These are phyloP conservation scores for Heteronetta atricapilla DNA, from an alignment of 2,113 vertebrate species.

Conservation along the genomic window DNA sequence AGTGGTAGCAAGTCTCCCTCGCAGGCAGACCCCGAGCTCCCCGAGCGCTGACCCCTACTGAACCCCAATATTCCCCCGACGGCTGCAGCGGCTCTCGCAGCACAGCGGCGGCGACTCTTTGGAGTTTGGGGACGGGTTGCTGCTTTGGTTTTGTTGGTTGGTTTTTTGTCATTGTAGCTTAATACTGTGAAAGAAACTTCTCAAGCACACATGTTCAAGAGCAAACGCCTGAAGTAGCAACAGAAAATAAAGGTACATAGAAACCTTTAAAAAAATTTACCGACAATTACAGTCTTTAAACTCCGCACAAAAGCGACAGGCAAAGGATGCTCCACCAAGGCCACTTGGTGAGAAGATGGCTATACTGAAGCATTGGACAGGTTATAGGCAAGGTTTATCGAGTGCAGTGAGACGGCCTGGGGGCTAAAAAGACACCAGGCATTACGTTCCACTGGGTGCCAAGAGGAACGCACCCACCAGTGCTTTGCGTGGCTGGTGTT, in stretches of 20 bases:
- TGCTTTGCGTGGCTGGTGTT: not conserved
- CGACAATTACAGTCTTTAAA: not conserved
- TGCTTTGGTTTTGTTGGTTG: no score
- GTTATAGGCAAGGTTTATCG: not conserved
- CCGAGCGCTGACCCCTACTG: not conserved
- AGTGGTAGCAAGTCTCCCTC: not conserved
- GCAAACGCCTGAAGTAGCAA: not conserved
- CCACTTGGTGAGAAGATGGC: not conserved
- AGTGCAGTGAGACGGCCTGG: not conserved
- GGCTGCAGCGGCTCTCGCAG: not conserved
- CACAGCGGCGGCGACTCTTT: no score
- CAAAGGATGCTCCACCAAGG: not conserved
- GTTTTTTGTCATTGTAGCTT: not conserved
- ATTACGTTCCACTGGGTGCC: not conserved
- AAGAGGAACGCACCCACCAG: slow-evolving; percentile 1
- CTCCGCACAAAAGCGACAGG: not conserved
- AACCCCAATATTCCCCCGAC: not conserved
- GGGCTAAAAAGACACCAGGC: not conserved
- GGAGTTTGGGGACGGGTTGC: no score
- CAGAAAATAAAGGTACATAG: slow-evolving; percentile 3
- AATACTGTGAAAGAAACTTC: not conserved
- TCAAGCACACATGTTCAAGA: not conserved
- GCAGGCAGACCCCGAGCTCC: not conserved
- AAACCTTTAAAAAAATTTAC: no score
- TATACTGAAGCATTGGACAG: not conserved